Conservation (phyloP, 1,140 invertebrate genomes). For the Elysia chlorotica region DNA sequence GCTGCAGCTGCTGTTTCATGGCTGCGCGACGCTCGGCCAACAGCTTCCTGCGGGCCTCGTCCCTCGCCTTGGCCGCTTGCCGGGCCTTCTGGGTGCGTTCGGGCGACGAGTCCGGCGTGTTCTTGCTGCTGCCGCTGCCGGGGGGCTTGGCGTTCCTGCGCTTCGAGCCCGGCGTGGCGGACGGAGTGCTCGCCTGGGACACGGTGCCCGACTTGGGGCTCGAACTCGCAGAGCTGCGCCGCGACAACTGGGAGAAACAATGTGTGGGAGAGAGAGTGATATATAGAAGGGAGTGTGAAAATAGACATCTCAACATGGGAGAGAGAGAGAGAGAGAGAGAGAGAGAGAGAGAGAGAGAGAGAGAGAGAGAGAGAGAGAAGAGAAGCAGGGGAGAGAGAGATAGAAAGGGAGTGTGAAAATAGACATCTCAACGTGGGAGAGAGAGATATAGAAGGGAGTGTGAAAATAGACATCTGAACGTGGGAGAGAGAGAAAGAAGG, state of each 20-base stretch:
- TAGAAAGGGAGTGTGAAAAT: too few relatives aligned
- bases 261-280: too few relatives aligned
- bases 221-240: conserved; percentile 48
- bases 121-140: conserved; percentile 31
- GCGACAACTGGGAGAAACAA: conserved; percentile 33
- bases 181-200: conserved; percentile 46
- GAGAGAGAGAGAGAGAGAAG: too few relatives aligned
- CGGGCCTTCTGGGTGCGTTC: conserved; percentile 62
- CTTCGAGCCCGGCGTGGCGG: conserved; percentile 46
- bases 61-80: conserved; percentile 68
- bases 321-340: background rate
- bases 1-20: conserved; percentile 59
- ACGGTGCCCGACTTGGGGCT: conserved; percentile 53
- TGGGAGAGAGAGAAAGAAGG: too few relatives aligned
- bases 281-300: too few relatives aligned
- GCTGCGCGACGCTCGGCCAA: conserved; percentile 77
- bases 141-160: conserved; percentile 37
- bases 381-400: too few relatives aligned
- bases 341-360: background rate
- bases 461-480: too few relatives aligned
- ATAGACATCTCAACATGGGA: background rate
- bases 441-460: too few relatives aligned
- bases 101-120: conserved; percentile 51
- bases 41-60: conserved; percentile 79
- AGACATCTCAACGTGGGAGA: too few relatives aligned